Conservation (phyloP, 2,113 vertebrate genomes). For the Odontophorus gujanensis region DNA sequence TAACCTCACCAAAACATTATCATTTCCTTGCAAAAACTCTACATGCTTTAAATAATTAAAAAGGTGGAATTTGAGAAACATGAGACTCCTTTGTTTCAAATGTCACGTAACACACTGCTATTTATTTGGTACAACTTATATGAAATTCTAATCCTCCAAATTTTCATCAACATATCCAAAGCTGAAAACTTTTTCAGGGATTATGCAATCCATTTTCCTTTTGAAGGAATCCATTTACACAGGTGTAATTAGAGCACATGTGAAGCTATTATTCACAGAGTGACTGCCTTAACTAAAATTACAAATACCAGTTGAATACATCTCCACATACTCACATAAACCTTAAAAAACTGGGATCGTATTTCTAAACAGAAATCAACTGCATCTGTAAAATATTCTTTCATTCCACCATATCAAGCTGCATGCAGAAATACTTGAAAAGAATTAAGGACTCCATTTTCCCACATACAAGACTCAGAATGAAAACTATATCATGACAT, state of each 20-base stretch:
- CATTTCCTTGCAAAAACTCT: conserved; percentile 43
- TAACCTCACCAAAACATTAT: conserved; percentile 45
- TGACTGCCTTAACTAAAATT: background rate
- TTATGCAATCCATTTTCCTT: background rate
- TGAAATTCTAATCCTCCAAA: background rate
- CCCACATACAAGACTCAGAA: background rate
- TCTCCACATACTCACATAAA: background rate
- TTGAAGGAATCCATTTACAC: background rate
- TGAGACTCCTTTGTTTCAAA: background rate
- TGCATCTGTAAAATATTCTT: background rate
- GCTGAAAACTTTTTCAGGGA: background rate
- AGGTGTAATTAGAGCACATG: background rate
- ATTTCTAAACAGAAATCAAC: background rate
- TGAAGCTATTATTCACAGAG: background rate
- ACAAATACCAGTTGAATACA: background rate
- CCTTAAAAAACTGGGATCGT: background rate
- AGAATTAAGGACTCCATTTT: background rate
- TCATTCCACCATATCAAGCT: background rate
- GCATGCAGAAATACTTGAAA: background rate
- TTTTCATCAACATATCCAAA: background rate
- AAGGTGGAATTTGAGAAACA: background rate
- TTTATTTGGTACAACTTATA: background rate
- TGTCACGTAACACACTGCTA: background rate
- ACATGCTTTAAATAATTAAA: conserved; percentile 2
- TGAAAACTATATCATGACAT: background rate